Base-by-base conservation (phyloP, 2,888 invertebrate species). In the Himalopsyche japonica region DNA sequence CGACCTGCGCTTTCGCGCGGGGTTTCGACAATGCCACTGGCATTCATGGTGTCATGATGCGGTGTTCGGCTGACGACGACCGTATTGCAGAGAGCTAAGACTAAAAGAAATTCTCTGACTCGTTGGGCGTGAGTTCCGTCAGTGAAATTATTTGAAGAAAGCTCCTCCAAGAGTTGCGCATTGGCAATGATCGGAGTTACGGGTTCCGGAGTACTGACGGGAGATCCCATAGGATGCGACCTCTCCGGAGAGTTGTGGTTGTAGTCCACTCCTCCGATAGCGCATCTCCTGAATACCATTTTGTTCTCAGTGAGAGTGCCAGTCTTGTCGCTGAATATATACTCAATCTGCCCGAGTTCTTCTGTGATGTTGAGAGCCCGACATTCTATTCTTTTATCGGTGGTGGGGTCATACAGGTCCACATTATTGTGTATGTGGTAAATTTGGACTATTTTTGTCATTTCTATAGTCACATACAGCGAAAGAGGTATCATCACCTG, bases 221-320 rank as follows among this genome's bases (percentile, higher is more conserved):
- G 90, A 4, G 93, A 90, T 7, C 92, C 91, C 84, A 91, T 91
- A 0, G 91, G 89, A 79, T 93, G 93, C 15, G 95, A 94, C 88
- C 94, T 93, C 86, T 95, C 95, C 7, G 96, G 93, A 34, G 95
- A 93, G 0, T 95, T 94, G 89, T 98, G 98, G 89, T 96, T 95
- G 89, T 98, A 99, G 91, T 99, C 98, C 64, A 95, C 94, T 0
- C 98, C 98, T 32, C 95, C 96, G 34, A 99, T 95, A 3, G 97
- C 95, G 89, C 98, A 99, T 79, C 97, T 93, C 83, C 97, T 94
- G 91, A 99, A 99, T 89, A 98, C 94, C 99, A 99, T 99, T 90
- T 97, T 96, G 90, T 99, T 99, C 91, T 99, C 98, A 0, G 99
- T 99, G 83, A 99, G 92, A 1, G 99, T 99, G 7, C 99, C 99